Conservation (phyloP, 2,797 vertebrate species). For the Urosaurus nigricauda region DNA sequence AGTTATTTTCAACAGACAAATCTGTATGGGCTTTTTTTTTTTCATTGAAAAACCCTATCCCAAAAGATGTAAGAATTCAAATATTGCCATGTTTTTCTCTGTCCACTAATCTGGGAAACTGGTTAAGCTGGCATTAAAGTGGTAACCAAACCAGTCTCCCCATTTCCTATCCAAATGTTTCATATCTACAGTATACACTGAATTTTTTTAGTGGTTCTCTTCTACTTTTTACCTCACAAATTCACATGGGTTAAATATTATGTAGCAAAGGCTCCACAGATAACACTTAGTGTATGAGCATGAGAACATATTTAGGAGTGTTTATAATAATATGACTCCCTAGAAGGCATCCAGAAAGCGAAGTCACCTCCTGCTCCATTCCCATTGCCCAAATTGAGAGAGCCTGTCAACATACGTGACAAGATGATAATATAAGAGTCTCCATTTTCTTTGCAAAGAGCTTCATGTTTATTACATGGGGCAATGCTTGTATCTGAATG, state of each 20-base stretch:
- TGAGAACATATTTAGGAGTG: not conserved
- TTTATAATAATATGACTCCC: not conserved
- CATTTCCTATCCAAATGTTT: not conserved
- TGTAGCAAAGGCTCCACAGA: not conserved
- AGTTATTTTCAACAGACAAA: not conserved
- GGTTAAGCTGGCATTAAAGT: no score
- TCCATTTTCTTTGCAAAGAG: slow-evolving; percentile 2
- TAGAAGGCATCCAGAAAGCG: not conserved
- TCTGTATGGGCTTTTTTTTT: not conserved
- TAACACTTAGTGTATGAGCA: not conserved
- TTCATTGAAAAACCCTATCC: no score
- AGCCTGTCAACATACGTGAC: not conserved
- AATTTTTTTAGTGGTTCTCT: not conserved
- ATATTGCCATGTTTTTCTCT: no score
- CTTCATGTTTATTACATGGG: not conserved
- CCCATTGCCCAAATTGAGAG: not conserved
- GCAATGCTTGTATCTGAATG: not conserved
- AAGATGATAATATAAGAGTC: not conserved
- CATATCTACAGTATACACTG: not conserved
- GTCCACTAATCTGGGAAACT: no score
- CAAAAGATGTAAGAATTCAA: no score
- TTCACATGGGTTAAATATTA: not conserved
- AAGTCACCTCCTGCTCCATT: not conserved
- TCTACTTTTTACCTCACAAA: not conserved
- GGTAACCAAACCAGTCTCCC: not conserved